Conservation (phyloP, 2,797 vertebrate genomes). For the Sphaeramia orbicularis region DNA sequence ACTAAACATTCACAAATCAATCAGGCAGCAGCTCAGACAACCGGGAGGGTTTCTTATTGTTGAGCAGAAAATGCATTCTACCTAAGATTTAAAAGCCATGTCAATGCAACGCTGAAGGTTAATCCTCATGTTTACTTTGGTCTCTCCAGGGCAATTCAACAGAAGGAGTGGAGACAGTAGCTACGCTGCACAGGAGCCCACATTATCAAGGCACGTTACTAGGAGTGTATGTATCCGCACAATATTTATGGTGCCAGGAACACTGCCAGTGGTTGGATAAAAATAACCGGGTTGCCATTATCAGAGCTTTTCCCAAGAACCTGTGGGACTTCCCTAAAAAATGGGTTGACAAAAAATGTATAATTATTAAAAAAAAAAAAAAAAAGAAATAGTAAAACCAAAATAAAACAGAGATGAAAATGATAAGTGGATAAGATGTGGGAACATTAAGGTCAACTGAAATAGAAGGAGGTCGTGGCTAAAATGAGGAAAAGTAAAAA, state of each 20-base stretch:
- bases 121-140: constrained; percentile 59
- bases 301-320: constrained; percentile 30
- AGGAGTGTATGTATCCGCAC: constrained; percentile 5
- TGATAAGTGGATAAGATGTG: too few relatives aligned
- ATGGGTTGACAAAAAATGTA: too few relatives aligned
- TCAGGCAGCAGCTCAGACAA: not conserved
- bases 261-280: constrained; percentile 4
- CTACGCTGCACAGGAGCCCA: not conserved
- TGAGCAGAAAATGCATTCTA: constrained; percentile 28
- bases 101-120: constrained; percentile 46
- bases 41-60: constrained; percentile 8
- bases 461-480: too few relatives aligned
- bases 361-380: too few relatives aligned
- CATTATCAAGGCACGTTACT: constrained; percentile 16
- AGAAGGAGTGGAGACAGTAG: constrained; percentile 14
- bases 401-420: too few relatives aligned
- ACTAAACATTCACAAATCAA: constrained; percentile 15
- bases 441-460: too few relatives aligned
- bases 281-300: constrained; percentile 19
- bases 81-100: constrained; percentile 35
- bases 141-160: constrained; percentile 24
- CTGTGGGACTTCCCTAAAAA: not conserved
- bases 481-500: too few relatives aligned
- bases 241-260: constrained; percentile 26
- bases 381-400: too few relatives aligned